phyloP scores from a whole-genome alignment of 92 coral and sea anemone species.

The Actinostola sp. region DNA sequence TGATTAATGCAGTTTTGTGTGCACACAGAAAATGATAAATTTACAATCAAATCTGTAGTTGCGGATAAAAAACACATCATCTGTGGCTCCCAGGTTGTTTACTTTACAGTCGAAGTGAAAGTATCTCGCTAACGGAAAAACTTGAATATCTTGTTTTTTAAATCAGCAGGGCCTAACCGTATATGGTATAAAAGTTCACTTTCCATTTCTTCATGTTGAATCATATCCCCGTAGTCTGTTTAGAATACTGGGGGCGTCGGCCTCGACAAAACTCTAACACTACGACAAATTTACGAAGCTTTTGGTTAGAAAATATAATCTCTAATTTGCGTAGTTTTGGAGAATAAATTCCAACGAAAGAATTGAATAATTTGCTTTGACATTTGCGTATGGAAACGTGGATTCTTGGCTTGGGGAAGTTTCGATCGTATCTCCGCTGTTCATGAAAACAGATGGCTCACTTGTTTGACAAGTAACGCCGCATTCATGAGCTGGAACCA shows the following conservation, averaged over 20 bases:
- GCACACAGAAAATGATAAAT: not conserved
- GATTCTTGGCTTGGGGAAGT: too few species aligned
- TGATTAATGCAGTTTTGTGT: too few species aligned
- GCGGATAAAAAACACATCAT: too few species aligned
- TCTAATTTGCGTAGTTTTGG: not conserved
- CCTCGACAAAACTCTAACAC: not conserved
- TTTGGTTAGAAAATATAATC: not conserved
- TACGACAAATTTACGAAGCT: not conserved
- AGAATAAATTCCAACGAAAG: not conserved
- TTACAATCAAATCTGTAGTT: not conserved
- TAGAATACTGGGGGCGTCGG: conserved; percentile 23
- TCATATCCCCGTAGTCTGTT: conserved; percentile 28
- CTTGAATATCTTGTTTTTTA: conserved; percentile 4
- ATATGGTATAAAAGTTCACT: conserved; percentile 23
- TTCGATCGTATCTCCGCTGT: conserved; percentile 26
- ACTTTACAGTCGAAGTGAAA: conserved; percentile 19
- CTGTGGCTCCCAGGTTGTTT: not conserved
- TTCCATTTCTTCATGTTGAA: conserved; percentile 29
- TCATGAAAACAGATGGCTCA: conserved; percentile 26
- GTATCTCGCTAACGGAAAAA: not conserved
- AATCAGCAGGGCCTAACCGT: conserved; percentile 39
- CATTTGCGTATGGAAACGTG: not conserved
- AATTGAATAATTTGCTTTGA: not conserved
- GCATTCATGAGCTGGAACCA: conserved; percentile 35
- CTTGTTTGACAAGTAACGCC: conserved; percentile 30